These are phyloP conservation scores for Microcebus lehilahytsara DNA, from an alignment of 2,113 vertebrate genomes.

Conservation along the genomic window DNA sequence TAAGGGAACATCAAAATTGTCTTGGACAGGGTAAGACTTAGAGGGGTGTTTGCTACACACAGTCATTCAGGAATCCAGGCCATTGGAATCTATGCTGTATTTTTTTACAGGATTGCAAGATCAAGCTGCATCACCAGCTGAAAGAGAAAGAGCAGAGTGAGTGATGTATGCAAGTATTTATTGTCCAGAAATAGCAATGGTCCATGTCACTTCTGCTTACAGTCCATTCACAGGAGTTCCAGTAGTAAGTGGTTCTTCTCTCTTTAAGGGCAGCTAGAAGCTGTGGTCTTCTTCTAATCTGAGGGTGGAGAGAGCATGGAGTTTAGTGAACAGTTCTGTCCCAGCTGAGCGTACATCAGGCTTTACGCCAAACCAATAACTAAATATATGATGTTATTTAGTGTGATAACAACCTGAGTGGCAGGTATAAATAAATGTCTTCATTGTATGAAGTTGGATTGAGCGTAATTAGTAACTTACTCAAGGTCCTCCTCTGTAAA, in stretches of 20 bases:
- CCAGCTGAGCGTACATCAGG: not conserved
- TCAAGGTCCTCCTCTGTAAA: not conserved
- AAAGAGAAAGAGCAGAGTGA: not conserved
- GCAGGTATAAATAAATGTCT: not conserved
- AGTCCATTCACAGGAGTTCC: not conserved
- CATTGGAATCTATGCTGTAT: not conserved
- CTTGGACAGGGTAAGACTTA: not conserved
- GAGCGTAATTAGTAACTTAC: not conserved
- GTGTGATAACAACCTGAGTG: not conserved
- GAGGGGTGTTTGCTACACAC: not conserved
- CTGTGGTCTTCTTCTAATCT: not conserved
- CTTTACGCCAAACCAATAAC: not conserved
- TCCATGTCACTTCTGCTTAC: not conserved
- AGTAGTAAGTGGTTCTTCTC: not conserved
- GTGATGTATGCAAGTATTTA: fast-evolving
- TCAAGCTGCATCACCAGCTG: not conserved
- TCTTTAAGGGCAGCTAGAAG: not conserved
- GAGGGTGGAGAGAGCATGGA: not conserved
- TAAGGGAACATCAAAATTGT: not conserved
- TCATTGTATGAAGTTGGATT: not conserved
- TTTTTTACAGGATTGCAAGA: not conserved
- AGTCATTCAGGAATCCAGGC: not conserved
- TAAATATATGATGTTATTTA: not conserved
- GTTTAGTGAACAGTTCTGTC: not conserved
- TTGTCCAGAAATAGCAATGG: not conserved